phyloP scores from a whole-genome alignment of 30 jellyfish, hydroid and myxozoan genomes.

The Pseudorhiza aurosa region DNA sequence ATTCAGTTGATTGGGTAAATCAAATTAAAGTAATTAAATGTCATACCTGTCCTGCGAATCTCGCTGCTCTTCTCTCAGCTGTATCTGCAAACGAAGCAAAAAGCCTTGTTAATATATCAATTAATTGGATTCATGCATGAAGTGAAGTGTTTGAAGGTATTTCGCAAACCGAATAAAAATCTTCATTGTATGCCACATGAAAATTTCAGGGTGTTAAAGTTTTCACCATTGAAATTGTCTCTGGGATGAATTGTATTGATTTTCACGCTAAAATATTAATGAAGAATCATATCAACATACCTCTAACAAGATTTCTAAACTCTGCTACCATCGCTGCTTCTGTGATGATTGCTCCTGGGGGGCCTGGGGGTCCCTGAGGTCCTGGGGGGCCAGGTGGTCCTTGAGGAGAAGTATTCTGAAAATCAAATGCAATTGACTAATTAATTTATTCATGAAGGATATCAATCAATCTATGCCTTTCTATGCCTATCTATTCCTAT shows the following conservation, averaged over 20 bases:
- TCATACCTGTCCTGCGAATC: constrained; percentile 89
- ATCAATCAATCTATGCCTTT: too few species aligned
- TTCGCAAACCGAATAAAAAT: too few species aligned
- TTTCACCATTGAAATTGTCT: not conserved
- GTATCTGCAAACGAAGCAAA: constrained; percentile 52
- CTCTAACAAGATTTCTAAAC: constrained; percentile 73
- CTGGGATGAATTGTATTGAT: not conserved
- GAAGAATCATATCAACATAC: too few species aligned
- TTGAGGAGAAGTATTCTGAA: constrained; percentile 36
- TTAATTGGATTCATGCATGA: too few species aligned
- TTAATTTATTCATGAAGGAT: too few species aligned
- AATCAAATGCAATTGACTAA: too few species aligned
- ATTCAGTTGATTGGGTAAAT: too few species aligned
- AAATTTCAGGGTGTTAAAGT: not conserved
- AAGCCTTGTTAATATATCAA: too few species aligned
- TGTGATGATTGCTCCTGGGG: constrained; percentile 79
- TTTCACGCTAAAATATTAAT: not conserved
- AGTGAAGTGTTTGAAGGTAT: too few species aligned
- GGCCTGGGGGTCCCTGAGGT: constrained; percentile 90
- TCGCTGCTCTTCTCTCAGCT: constrained; percentile 77
- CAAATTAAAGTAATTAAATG: too few species aligned
- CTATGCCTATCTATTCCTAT: too few species aligned
- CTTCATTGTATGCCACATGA: too few species aligned
- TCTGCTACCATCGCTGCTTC: constrained; percentile 88
- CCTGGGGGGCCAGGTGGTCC: constrained; percentile 94